A percentile compares a stretch with the other conserved stretches of the same genome.
Evolutionary conservation across 2,113 vertebrate genomes (phyloP).

Genomic region (Panthera uncia): DNA sequence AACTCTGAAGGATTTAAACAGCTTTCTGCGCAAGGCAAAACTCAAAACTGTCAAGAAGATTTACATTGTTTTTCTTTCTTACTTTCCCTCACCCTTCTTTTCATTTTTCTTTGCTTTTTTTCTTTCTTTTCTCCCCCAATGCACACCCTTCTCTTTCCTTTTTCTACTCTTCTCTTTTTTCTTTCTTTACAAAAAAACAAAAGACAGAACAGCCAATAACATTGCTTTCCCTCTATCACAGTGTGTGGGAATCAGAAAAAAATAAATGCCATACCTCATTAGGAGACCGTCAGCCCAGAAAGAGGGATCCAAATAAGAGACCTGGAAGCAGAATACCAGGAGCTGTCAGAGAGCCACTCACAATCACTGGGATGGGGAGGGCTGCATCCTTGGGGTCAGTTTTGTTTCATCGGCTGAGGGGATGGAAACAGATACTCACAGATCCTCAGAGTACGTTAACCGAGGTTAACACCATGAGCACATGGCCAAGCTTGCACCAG

Average conservation of each 20-base stretch:
- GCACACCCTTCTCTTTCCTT: neutral
- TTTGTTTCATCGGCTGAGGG: neutral
- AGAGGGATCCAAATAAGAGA: neutral
- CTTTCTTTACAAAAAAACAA: constrained; percentile 14
- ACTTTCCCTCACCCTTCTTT: neutral
- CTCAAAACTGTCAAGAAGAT: constrained; percentile 20
- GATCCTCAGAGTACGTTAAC: no score
- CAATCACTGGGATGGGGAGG: neutral
- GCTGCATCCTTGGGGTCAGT: no score
- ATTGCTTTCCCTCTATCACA: neutral
- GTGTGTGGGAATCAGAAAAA: neutral
- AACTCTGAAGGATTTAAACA: constrained; percentile 33
- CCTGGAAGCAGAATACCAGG: neutral
- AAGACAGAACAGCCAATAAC: neutral
- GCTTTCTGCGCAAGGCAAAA: constrained; percentile 26
- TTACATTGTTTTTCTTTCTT: neutral
- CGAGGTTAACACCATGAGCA: neutral
- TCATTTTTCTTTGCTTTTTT: neutral
- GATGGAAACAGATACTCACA: neutral
- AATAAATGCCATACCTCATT: neutral
- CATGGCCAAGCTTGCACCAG: neutral
- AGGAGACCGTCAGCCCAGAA: neutral
- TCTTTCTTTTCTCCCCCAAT: neutral
- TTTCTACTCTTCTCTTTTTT: neutral
- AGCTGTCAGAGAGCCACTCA: neutral